Percentiles rank a stretch among this genome's conserved stretches.
Evolutionary conservation across 1,140 invertebrate genomes (phyloP).

Genomic region (Caenorhabditis briggsae): DNA sequence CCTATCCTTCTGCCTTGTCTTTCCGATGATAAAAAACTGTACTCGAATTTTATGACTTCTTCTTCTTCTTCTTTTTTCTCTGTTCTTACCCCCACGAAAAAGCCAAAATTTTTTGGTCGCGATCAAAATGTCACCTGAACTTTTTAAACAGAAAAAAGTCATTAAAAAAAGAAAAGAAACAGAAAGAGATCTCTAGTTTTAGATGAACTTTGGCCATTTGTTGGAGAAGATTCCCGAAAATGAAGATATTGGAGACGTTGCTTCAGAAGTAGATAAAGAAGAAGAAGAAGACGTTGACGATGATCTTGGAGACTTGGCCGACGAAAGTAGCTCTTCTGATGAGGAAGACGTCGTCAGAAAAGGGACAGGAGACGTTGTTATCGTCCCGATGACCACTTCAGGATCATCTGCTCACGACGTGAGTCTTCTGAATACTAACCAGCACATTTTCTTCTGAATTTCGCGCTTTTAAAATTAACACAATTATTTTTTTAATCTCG

Average conservation of each 20-base stretch:
- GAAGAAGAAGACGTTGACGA: not conserved
- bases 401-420: too few species aligned
- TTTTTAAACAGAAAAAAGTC: not conserved
- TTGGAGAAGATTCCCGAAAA: conserved; percentile 15
- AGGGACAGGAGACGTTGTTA: not conserved
- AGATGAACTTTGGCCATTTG: conserved; percentile 29
- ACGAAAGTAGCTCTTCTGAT: conserved; percentile 22
- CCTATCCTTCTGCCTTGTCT: not conserved
- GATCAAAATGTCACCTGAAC: conserved; percentile 29
- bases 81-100: not conserved
- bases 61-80: not conserved
- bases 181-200: not conserved
- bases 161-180: not conserved
- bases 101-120: not conserved
- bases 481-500: too few species aligned
- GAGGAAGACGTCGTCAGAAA: not conserved
- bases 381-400: not conserved
- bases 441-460: too few species aligned
- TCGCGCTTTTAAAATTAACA: too few species aligned
- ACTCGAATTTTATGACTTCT: not conserved
- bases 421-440: too few species aligned
- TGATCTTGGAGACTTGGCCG: conserved; percentile 6
- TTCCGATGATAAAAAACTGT: not conserved
- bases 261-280: too few species aligned
- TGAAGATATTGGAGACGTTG: too few species aligned